A percentile compares a stretch with the other conserved stretches of the same genome.
Conservation (phyloP, 2,113 vertebrate genomes). For the Tricholaema leucomelas region DNA sequence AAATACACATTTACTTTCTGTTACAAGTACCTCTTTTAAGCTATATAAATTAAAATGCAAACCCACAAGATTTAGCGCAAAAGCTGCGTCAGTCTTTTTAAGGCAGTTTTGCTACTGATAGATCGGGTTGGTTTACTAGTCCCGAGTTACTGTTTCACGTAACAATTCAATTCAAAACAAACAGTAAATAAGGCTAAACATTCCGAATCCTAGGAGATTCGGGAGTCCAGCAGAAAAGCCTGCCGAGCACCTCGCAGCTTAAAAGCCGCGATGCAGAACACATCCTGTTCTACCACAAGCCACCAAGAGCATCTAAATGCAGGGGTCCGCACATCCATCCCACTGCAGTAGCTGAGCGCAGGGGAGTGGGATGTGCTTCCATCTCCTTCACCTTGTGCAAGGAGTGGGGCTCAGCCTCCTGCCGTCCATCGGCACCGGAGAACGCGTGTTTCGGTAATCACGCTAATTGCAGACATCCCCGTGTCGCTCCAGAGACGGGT, state of each 20-base stretch:
- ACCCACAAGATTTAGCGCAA: not conserved
- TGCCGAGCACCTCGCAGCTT: not conserved
- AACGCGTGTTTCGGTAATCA: accelerated
- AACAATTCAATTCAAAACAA: not conserved
- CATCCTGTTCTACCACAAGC: not conserved
- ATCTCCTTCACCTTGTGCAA: accelerated
- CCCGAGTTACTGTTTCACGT: not conserved
- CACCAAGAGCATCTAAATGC: not conserved
- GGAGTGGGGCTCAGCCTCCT: not conserved
- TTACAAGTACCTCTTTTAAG: not conserved
- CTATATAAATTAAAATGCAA: not conserved
- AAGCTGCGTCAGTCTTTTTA: not conserved
- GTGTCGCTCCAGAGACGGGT: not conserved
- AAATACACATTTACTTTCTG: not conserved
- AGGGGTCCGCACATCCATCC: accelerated
- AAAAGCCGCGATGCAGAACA: not conserved
- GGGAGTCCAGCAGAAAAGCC: not conserved
- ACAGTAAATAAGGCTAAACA: not conserved
- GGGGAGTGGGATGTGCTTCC: not conserved
- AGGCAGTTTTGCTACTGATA: not conserved
- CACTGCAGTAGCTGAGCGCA: accelerated
- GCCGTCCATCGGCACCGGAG: not conserved
- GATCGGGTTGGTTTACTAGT: not conserved
- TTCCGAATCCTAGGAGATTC: not conserved
- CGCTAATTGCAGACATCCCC: not conserved